phyloP scores from a whole-genome alignment of 1,140 invertebrate genomes.

The Drosophila navojoa region DNA sequence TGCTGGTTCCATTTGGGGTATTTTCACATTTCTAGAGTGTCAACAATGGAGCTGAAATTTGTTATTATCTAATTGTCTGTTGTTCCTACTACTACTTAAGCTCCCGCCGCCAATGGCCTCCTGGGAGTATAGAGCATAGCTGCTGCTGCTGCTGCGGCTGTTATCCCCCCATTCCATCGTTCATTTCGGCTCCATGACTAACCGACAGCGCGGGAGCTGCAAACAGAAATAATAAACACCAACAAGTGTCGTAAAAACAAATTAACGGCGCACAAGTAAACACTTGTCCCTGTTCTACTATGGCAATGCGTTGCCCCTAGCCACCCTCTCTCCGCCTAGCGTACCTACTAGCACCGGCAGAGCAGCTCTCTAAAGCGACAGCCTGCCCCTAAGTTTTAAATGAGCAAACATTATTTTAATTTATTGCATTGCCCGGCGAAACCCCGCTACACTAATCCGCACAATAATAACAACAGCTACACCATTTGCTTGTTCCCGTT shows the following conservation, averaged over 20 bases:
- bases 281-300: slow-evolving; percentile 41
- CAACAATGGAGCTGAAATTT: slow-evolving; percentile 48
- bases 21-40: slow-evolving; percentile 21
- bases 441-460: slow-evolving; percentile 45
- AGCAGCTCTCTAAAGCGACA: neutral
- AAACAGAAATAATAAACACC: slow-evolving; percentile 64
- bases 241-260: slow-evolving; percentile 67
- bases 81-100: slow-evolving; percentile 22
- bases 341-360: neutral
- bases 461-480: slow-evolving; percentile 27
- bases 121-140: slow-evolving; percentile 8
- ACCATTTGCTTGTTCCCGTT: slow-evolving; percentile 10
- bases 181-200: slow-evolving; percentile 26
- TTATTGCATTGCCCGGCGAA: slow-evolving; percentile 50
- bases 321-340: neutral
- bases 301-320: no score
- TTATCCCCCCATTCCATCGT: neutral
- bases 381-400: slow-evolving; percentile 56
- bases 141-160: no score
- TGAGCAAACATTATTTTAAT: slow-evolving; percentile 67
- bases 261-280: slow-evolving; percentile 62
- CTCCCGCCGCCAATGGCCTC: slow-evolving; percentile 20
- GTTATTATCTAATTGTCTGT: slow-evolving; percentile 55
- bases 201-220: slow-evolving; percentile 53
- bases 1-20: slow-evolving; percentile 8